Percentiles rank a stretch among this genome's conserved stretches.
These are phyloP conservation scores for Misgurnus anguillicaudatus DNA, from an alignment of 2,113 vertebrate genomes.

Conservation along the genomic window DNA sequence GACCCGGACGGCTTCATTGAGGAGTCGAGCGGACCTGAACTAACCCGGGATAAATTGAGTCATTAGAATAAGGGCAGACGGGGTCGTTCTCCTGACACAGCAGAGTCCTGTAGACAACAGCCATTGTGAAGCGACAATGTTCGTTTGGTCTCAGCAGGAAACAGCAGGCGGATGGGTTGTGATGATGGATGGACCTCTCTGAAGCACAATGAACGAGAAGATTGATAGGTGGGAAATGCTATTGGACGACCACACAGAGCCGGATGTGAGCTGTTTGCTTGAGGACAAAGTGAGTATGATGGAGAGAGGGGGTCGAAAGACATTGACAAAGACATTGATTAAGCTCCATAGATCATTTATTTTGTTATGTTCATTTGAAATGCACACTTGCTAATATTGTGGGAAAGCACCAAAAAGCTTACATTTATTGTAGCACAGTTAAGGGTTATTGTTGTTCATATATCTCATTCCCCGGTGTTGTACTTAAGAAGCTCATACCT, in stretches of 20 bases:
- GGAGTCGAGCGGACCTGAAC: constrained; percentile 54
- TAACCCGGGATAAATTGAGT: constrained; percentile 60
- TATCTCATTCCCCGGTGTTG: neutral
- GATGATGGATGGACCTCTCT: constrained; percentile 67
- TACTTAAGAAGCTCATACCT: neutral
- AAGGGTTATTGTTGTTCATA: too few relatives aligned
- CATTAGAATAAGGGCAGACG: constrained; percentile 61
- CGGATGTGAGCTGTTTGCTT: constrained; percentile 69
- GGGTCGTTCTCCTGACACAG: constrained; percentile 55
- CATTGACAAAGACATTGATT: constrained; percentile 6
- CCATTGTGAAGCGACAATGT: constrained; percentile 60
- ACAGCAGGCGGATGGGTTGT: constrained; percentile 62
- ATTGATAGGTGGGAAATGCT: constrained; percentile 71
- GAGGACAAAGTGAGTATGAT: constrained; percentile 59
- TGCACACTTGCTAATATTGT: neutral
- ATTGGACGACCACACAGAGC: constrained; percentile 54
- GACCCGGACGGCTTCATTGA: constrained; percentile 58
- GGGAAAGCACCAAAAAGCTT: neutral
- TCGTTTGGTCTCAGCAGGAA: constrained; percentile 58
- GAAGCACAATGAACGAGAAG: constrained; percentile 61
- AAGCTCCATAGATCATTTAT: neutral
- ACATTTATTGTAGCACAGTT: too few relatives aligned
- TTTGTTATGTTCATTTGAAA: neutral
- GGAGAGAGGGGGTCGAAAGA: constrained; percentile 42
- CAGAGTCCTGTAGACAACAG: constrained; percentile 59